Conservation (phyloP, 2,888 invertebrate species). For the Selenia dentaria region DNA sequence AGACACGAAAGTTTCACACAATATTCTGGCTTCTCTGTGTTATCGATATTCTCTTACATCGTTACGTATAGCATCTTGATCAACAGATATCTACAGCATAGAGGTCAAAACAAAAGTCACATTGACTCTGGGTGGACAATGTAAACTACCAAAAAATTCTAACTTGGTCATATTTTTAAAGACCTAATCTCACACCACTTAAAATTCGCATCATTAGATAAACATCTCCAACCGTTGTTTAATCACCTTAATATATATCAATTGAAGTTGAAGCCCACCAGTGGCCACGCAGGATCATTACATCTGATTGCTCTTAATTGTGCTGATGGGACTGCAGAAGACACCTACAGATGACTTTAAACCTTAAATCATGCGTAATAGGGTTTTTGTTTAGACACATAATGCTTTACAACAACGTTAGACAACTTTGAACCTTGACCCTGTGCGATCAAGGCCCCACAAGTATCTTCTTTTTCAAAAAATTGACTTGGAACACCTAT, state of each 20-base stretch:
- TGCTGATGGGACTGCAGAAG: conserved; percentile 9
- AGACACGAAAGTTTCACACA: too few relatives aligned
- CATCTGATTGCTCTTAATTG: conserved; percentile 55
- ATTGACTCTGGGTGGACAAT: too few relatives aligned
- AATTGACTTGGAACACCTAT: not conserved
- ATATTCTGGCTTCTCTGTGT: too few relatives aligned
- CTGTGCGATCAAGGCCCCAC: too few relatives aligned
- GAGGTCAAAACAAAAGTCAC: too few relatives aligned
- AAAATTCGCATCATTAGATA: conserved; percentile 24
- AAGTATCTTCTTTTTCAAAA: too few relatives aligned
- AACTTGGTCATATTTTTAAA: too few relatives aligned
- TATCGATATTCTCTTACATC: too few relatives aligned
- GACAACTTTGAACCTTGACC: not conserved
- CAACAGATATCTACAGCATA: too few relatives aligned
- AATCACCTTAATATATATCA: conserved; percentile 65
- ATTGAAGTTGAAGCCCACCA: conserved; percentile 60
- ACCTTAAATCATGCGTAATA: not conserved
- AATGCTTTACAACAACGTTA: not conserved
- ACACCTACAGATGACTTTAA: conserved; percentile 4
- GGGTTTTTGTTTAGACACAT: not conserved
- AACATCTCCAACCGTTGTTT: conserved; percentile 31
- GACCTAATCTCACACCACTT: conserved; percentile 21
- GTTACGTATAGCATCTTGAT: too few relatives aligned
- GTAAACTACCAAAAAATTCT: too few relatives aligned
- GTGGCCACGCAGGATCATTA: conserved; percentile 47